A percentile compares a stretch with the other conserved stretches of the same genome.
Conservation (phyloP, 2,113 vertebrate genomes). For the Erpornis zantholeuca region DNA sequence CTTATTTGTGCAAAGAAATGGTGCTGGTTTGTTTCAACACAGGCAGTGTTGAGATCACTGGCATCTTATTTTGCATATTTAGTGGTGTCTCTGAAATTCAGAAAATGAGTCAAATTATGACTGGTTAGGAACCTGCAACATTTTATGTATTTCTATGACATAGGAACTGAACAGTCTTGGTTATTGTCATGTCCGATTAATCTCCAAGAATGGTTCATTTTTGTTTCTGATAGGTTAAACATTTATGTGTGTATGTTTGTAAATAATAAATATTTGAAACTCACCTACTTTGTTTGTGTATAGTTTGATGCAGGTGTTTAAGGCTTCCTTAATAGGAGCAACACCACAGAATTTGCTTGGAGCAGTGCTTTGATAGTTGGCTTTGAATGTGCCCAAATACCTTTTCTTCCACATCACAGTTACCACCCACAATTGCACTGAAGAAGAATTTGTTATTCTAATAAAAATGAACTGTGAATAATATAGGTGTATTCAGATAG, state of each 20-base stretch:
- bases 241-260: not conserved
- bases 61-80: not conserved
- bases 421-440: not conserved
- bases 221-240: not conserved
- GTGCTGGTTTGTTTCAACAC: not conserved
- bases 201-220: not conserved
- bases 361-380: slow-evolving; percentile 18
- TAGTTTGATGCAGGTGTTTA: slow-evolving; percentile 46
- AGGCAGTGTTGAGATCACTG: not conserved
- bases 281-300: not conserved
- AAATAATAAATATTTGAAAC: slow-evolving; percentile 4
- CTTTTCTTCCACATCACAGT: not conserved
- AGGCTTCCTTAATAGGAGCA: slow-evolving; percentile 27
- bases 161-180: not conserved
- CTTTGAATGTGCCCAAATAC: slow-evolving; percentile 12
- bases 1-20: not conserved
- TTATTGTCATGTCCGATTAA: not conserved
- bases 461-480: not conserved
- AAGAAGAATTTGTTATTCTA: not conserved
- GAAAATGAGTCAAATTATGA: not conserved
- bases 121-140: not conserved
- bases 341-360: not conserved
- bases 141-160: not conserved
- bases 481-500: not conserved
- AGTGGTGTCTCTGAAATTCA: not conserved